These are phyloP conservation scores for Trilocha varians DNA, from an alignment of 2,888 invertebrate species.

Conservation along the genomic window DNA sequence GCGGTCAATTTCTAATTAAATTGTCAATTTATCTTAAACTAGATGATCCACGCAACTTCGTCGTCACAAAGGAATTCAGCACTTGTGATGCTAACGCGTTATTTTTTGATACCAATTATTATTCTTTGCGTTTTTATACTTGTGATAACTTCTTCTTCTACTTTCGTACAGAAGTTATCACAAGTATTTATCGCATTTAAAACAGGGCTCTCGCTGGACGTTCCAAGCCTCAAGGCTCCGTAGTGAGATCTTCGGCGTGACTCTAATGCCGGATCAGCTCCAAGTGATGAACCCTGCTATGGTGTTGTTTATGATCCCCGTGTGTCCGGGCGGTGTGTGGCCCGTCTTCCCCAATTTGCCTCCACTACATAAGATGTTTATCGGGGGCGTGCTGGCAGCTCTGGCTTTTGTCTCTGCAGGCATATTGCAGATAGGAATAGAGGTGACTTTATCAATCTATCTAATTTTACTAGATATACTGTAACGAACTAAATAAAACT, in stretches of 20 bases:
- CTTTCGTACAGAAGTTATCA: too few relatives aligned
- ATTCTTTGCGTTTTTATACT: background rate
- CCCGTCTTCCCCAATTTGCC: constrained; percentile 53
- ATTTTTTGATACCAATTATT: too few relatives aligned
- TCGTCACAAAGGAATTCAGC: background rate
- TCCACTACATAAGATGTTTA: constrained; percentile 82
- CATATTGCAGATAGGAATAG: constrained; percentile 74
- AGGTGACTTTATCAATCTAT: too few relatives aligned
- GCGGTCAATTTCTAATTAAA: too few relatives aligned
- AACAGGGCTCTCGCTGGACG: constrained; percentile 82
- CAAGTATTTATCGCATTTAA: background rate
- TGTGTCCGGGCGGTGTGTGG: constrained; percentile 68
- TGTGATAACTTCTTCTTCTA: background rate
- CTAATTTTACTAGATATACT: too few relatives aligned
- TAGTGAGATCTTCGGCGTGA: constrained; percentile 66
- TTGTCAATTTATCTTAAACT: too few relatives aligned
- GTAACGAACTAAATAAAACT: too few relatives aligned
- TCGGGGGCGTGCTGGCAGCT: constrained; percentile 69
- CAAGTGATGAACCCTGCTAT: constrained; percentile 84
- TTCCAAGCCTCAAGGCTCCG: constrained; percentile 82
- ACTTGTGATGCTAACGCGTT: background rate
- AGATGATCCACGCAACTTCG: too few relatives aligned
- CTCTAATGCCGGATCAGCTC: constrained; percentile 84
- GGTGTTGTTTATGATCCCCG: constrained; percentile 80
- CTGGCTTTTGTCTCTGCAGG: constrained; percentile 78